A percentile compares a stretch with the other conserved stretches of the same genome.
phyloP scores from a whole-genome alignment of 2,888 invertebrate species.

The Amphipoea lucens region DNA sequence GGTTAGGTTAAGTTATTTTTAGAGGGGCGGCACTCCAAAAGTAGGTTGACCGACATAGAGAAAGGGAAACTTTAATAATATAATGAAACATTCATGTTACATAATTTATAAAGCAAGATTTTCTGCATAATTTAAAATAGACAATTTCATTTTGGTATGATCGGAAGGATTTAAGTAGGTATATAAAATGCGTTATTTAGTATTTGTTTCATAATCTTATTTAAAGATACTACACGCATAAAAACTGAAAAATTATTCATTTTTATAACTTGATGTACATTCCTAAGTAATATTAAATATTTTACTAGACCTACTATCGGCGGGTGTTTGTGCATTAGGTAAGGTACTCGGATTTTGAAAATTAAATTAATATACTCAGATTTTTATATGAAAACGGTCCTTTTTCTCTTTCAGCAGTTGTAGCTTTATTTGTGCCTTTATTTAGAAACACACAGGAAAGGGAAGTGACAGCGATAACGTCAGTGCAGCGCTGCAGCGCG shows the following conservation, averaged over 20 bases:
- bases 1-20: conserved; percentile 29
- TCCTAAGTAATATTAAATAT: not conserved
- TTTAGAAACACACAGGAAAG: conserved; percentile 71
- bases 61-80: not conserved
- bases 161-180: not conserved
- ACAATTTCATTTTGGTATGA: not conserved
- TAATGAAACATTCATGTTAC: not conserved
- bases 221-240: not conserved
- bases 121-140: not conserved
- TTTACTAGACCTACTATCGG: not conserved
- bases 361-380: not conserved
- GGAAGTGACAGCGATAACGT: conserved; percentile 74
- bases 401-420: conserved; percentile 39
- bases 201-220: not conserved
- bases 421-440: conserved; percentile 60
- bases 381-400: not conserved
- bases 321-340: too few relatives aligned
- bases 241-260: not conserved
- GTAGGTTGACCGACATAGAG: not conserved
- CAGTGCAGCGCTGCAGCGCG: conserved; percentile 66
- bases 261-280: not conserved
- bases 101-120: not conserved
- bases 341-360: not conserved
- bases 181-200: not conserved
- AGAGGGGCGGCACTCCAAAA: not conserved